Base-by-base conservation (phyloP, 1,140 invertebrate species). In the Heliconius nattereri region DNA sequence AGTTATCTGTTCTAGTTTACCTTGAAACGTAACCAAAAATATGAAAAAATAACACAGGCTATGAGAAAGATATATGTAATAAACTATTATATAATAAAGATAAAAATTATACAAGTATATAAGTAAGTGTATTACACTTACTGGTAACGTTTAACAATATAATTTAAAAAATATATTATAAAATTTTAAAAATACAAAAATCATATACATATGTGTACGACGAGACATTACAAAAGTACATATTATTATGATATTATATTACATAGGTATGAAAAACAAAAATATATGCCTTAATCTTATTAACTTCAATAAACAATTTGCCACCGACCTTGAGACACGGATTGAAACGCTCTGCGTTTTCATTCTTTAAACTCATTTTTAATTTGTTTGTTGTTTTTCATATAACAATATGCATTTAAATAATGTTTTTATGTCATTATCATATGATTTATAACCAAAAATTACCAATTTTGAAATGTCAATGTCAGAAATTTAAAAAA, bases 271-370 rank as follows among this genome's bases (percentile, higher is more conserved):
- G 20, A 23, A n/a, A 57, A 23, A 60, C 19, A 2, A 7, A 20
- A 52, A 52, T 52, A 52, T 52, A 52, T 52, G 49, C 49, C 19
- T 52, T 20, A 20, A 20, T 20, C 16, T 52, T 20, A 52, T 45
- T 52, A 66, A 66, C 3, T 66, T 3, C 5, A 13, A 26, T 1
- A 29, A 8, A 60, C 20, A 60, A 60, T 60, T 9, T 23, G n/a
- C 20, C 2, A 70, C 60, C n/a, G 79, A 92, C 92, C 87, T 92
- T 91, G 16, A 93, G 81, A 83, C 92, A 94, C 7, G 92, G 92
- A 79, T 94, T 94, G 8, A 89, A 70, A 8, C 91, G 86, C 72
- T 86, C 90, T 9, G 91, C 91, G 72, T 91, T 83, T 74, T 82
- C 78, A 79, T 93, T 94, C 74, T 85, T 82, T 76, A 88, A 81